These are phyloP conservation scores for Eubasilissa regina DNA, from an alignment of 1,140 invertebrate genomes.

Conservation along the genomic window DNA sequence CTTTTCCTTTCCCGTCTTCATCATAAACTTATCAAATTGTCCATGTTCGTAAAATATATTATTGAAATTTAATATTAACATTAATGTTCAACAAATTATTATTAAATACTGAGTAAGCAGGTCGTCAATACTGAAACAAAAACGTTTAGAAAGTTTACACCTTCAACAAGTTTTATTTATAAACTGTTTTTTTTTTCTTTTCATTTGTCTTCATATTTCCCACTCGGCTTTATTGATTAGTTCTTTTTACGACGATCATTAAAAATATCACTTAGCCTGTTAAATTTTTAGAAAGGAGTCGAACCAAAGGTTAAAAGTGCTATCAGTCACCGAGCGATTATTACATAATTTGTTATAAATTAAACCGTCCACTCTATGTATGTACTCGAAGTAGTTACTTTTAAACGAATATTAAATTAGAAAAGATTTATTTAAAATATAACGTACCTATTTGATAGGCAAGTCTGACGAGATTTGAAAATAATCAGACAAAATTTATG, in stretches of 20 bases:
- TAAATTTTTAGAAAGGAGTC: constrained; percentile 40
- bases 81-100: too few relatives aligned
- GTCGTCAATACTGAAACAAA: background rate
- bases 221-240: constrained; percentile 20
- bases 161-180: background rate
- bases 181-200: background rate
- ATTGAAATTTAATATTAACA: too few relatives aligned
- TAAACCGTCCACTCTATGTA: constrained; percentile 31
- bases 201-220: constrained; percentile 40
- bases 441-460: too few relatives aligned
- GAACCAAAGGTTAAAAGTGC: constrained; percentile 27
- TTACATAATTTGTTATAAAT: constrained; percentile 24
- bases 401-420: too few relatives aligned
- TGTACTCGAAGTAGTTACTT: too few relatives aligned
- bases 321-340: constrained; percentile 24
- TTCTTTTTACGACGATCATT: constrained; percentile 28
- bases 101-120: too few relatives aligned
- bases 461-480: too few relatives aligned
- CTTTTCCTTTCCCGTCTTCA: too few relatives aligned
- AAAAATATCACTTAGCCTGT: constrained; percentile 38
- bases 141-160: constrained; percentile 13
- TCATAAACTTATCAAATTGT: too few relatives aligned
- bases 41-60: too few relatives aligned
- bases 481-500: too few relatives aligned
- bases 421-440: too few relatives aligned